Conservation (phyloP, 2,113 vertebrate genomes). For the Mustela nigripes region DNA sequence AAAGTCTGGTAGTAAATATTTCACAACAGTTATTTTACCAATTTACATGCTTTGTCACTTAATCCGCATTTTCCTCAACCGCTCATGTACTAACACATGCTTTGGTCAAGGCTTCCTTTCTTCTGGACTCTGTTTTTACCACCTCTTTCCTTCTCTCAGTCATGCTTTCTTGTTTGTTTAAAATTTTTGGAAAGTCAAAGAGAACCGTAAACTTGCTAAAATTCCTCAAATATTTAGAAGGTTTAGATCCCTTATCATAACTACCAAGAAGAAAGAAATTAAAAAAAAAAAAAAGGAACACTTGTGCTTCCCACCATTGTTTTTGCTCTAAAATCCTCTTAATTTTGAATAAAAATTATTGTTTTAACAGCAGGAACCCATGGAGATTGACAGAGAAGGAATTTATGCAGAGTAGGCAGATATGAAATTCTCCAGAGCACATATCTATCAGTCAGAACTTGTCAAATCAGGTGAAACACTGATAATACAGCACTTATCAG, state of each 20-base stretch:
- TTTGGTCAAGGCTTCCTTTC: neutral
- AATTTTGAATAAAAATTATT: neutral
- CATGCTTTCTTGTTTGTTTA: neutral
- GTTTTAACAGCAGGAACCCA: neutral
- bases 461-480: neutral
- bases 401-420: neutral
- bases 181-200: neutral
- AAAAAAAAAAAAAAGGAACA: neutral
- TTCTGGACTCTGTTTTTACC: neutral
- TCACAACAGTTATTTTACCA: neutral
- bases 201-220: neutral
- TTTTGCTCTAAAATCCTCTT: neutral
- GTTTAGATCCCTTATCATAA: neutral
- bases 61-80: neutral
- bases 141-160: neutral
- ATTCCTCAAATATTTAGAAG: neutral
- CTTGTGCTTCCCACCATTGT: neutral
- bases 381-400: slow-evolving; percentile 4
- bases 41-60: neutral
- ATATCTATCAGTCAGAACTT: neutral
- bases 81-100: neutral
- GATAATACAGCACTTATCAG: neutral
- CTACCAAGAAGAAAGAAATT: neutral
- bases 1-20: neutral
- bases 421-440: neutral